phyloP scores from a whole-genome alignment of 1,140 invertebrate genomes.

The Trichonephila clavata region DNA sequence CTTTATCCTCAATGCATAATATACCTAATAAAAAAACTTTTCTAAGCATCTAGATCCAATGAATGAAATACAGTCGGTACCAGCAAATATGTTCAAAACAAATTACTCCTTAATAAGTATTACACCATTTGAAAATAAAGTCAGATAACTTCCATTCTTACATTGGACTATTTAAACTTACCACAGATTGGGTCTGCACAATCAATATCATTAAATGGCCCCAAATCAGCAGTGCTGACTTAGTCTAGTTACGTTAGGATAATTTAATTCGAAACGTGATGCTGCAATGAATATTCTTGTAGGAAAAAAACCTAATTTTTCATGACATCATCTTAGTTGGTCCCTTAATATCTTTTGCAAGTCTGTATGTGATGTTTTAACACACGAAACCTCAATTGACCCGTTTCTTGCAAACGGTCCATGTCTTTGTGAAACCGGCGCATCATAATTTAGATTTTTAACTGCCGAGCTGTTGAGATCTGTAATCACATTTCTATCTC shows the following conservation, averaged over 20 bases:
- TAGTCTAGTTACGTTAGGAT: slow-evolving; percentile 8
- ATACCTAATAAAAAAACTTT: too few relatives aligned
- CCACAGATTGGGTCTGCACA: not conserved
- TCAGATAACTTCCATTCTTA: too few relatives aligned
- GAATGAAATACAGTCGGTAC: too few relatives aligned
- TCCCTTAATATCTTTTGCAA: slow-evolving; percentile 28
- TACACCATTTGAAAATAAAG: too few relatives aligned
- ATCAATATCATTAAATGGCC: not conserved
- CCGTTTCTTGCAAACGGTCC: not conserved
- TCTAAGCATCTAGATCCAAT: too few relatives aligned
- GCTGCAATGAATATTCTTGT: not conserved
- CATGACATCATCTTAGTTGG: not conserved
- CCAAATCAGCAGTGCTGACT: not conserved
- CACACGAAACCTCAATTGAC: slow-evolving; percentile 34
- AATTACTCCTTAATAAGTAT: too few relatives aligned
- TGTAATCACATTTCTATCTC: not conserved
- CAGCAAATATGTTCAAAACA: too few relatives aligned
- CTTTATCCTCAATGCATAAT: too few relatives aligned
- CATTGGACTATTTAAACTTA: not conserved
- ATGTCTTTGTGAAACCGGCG: not conserved
- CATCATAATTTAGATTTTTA: not conserved
- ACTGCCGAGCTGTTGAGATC: not conserved
- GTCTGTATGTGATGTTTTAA: not conserved
- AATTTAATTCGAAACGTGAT: slow-evolving; percentile 31
- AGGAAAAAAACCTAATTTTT: not conserved